These are phyloP conservation scores for Columba guinea DNA, from an alignment of 2,797 vertebrate genomes.

Conservation along the genomic window DNA sequence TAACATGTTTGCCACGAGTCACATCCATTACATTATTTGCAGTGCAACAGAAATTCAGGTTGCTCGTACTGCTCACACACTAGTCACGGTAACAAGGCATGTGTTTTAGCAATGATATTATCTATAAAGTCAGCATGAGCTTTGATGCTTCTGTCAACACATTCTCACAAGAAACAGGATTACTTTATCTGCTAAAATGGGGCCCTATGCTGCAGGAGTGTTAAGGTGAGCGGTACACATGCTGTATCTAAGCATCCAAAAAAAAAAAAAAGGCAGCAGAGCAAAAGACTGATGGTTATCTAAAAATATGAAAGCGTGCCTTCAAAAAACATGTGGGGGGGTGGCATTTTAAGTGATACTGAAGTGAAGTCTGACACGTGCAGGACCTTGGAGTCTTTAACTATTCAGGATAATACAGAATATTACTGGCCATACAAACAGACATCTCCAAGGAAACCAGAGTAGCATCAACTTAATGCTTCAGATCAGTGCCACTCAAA, in stretches of 20 bases:
- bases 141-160: slow-evolving; percentile 4
- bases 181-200: not conserved
- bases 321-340: accelerated
- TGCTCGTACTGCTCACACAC: not conserved
- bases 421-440: not conserved
- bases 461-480: not conserved
- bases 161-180: not conserved
- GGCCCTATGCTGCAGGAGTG: not conserved
- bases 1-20: not conserved
- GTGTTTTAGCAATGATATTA: not conserved
- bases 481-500: not conserved
- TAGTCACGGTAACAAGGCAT: not conserved
- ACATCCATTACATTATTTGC: not conserved
- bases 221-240: not conserved
- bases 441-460: not conserved
- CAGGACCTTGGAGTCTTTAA: not conserved
- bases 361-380: not conserved
- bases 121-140: not conserved
- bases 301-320: not conserved
- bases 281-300: not conserved
- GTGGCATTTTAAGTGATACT: not conserved
- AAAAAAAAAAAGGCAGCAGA: not conserved
- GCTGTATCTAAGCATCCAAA: not conserved
- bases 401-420: not conserved
- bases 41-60: not conserved